A percentile compares a stretch with the other conserved stretches of the same genome.
Conservation (phyloP, 2,888 invertebrate species). For the Caenorhabditis imperialis region DNA sequence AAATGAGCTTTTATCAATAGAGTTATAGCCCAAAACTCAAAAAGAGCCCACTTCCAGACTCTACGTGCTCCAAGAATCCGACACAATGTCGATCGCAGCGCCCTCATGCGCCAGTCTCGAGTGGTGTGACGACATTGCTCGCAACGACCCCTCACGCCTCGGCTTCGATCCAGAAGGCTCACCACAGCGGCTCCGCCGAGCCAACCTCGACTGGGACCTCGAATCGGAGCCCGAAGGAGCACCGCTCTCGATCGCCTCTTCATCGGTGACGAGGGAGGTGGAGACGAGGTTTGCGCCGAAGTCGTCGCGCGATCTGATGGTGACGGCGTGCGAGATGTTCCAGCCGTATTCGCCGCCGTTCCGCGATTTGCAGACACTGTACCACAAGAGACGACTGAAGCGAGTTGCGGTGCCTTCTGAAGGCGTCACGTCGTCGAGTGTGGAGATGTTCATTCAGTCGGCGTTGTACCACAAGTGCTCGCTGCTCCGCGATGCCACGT, state of each 20-base stretch:
- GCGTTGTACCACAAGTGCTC: conserved; percentile 50
- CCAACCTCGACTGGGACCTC: conserved; percentile 50
- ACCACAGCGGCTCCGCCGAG: conserved; percentile 18
- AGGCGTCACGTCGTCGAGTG: background rate
- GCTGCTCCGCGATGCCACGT: conserved; percentile 37
- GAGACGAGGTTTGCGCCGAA: conserved; percentile 42
- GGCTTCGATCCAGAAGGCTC: conserved; percentile 39
- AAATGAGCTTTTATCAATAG: too few species aligned
- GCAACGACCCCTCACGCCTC: conserved; percentile 15
- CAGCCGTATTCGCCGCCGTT: conserved; percentile 57
- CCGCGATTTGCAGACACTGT: conserved; percentile 48
- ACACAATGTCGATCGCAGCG: conserved; percentile 54
- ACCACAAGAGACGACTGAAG: conserved; percentile 48
- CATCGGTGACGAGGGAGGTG: conserved; percentile 26
- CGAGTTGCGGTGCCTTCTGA: conserved; percentile 35
- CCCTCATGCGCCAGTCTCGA: conserved; percentile 65
- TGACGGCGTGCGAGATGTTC: conserved; percentile 63
- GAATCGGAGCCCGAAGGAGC: conserved; percentile 21
- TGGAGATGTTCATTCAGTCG: conserved; percentile 28
- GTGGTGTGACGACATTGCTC: conserved; percentile 66
- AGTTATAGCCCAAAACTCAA: too few species aligned
- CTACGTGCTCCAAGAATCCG: conserved; percentile 40
- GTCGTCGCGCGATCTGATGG: conserved; percentile 65
- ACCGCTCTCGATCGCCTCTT: conserved; percentile 21
- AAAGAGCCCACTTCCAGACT: conserved; percentile 20